Evolutionary conservation across 2,113 vertebrate species (phyloP).

Genomic region (Atlantisia rogersi): DNA sequence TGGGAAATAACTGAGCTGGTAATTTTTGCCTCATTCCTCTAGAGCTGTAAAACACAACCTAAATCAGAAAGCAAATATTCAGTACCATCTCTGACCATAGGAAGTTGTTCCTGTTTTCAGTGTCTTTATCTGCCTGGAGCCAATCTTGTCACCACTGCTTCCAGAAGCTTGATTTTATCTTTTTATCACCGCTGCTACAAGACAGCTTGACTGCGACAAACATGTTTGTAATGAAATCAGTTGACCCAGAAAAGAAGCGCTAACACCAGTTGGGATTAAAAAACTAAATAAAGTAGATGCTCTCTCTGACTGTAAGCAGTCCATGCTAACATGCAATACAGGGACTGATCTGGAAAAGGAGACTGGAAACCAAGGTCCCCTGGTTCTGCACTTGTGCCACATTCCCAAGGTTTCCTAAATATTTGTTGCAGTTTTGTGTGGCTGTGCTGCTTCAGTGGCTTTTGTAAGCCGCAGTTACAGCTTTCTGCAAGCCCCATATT

Average conservation of each 20-base stretch:
- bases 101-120: not conserved
- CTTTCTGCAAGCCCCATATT: no score
- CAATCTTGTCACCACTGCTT: not conserved
- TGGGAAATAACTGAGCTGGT: not conserved
- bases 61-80: not conserved
- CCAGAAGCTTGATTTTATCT: constrained; percentile 22
- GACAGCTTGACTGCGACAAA: not conserved
- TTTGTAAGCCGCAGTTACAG: no score
- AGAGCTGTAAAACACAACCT: not conserved
- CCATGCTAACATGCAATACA: not conserved
- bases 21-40: not conserved
- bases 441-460: no score
- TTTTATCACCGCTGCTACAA: constrained; percentile 27
- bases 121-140: not conserved
- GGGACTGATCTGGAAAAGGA: not conserved
- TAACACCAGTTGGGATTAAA: not conserved
- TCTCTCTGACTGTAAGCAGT: not conserved
- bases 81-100: not conserved
- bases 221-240: constrained; percentile 20
- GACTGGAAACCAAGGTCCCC: not conserved
- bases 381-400: not conserved
- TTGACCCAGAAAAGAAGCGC: constrained; percentile 36
- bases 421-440: no score
- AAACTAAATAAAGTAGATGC: not conserved
- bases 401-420: not conserved